These are phyloP conservation scores for Gila robusta DNA, from an alignment of 2,797 vertebrate species.

Conservation along the genomic window DNA sequence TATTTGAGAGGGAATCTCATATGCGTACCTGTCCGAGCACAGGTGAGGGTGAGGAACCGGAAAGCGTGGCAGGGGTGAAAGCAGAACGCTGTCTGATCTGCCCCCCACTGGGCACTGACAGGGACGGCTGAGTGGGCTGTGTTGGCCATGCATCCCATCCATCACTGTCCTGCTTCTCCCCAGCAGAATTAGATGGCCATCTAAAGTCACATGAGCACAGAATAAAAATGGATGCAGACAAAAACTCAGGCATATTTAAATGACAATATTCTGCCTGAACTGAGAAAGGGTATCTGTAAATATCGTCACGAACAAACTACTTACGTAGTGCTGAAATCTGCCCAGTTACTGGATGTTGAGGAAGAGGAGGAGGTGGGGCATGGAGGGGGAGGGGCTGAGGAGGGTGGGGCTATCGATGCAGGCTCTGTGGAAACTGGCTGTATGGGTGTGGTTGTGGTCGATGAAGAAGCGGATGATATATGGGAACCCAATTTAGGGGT, in stretches of 20 bases:
- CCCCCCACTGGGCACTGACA: slow-evolving; percentile 90
- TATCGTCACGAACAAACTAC: slow-evolving; percentile 61
- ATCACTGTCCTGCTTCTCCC: slow-evolving; percentile 88
- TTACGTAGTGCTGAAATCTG: slow-evolving; percentile 97
- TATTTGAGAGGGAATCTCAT: not conserved
- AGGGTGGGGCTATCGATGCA: slow-evolving; percentile 56
- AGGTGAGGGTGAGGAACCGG: slow-evolving; percentile 94
- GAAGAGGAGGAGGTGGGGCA: slow-evolving; percentile 73
- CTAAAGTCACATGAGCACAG: slow-evolving; percentile 69
- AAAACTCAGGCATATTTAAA: not conserved
- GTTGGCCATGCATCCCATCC: slow-evolving; percentile 96
- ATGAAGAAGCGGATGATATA: slow-evolving; percentile 70
- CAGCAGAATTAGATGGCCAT: slow-evolving; percentile 86
- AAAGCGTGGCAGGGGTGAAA: slow-evolving; percentile 94
- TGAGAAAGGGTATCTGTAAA: not conserved
- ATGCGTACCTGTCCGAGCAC: slow-evolving; percentile 92
- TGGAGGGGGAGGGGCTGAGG: slow-evolving; percentile 65
- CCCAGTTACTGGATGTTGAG: slow-evolving; percentile 91
- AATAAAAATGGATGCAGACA: not conserved
- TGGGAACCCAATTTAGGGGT: slow-evolving; percentile 77
- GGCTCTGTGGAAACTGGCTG: slow-evolving; percentile 69
- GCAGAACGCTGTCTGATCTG: slow-evolving; percentile 94
- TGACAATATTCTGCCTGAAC: not conserved
- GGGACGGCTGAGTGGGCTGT: slow-evolving; percentile 89
- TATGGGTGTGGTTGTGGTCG: slow-evolving; percentile 71